Percentiles rank a stretch among this genome's conserved stretches.
phyloP scores from a whole-genome alignment of 2,797 vertebrate genomes.

The Hafferia zeledoni region DNA sequence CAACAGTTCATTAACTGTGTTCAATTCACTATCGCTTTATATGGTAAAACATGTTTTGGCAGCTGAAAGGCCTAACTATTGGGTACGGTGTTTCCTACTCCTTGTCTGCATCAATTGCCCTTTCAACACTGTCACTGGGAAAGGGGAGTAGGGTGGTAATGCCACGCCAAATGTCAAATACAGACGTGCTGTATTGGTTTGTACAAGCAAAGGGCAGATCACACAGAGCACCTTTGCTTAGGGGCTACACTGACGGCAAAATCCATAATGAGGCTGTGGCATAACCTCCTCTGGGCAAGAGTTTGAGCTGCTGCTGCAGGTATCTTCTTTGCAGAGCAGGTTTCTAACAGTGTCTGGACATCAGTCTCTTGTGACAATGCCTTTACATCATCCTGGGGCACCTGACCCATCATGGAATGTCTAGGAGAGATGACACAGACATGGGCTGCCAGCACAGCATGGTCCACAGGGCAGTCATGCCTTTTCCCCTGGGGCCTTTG shows the following conservation, averaged over 20 bases:
- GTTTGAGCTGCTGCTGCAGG: not conserved
- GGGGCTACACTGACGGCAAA: not conserved
- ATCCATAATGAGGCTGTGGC: not conserved
- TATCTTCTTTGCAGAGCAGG: not conserved
- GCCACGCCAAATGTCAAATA: conserved; percentile 39
- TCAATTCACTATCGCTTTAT: not conserved
- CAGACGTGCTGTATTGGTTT: conserved; percentile 10
- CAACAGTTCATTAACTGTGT: not conserved
- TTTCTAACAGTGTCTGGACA: not conserved
- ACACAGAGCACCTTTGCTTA: not conserved
- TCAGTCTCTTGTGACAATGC: not conserved
- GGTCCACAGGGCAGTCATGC: not conserved
- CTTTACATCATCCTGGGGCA: not conserved
- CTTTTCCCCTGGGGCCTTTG: not conserved
- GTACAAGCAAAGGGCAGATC: conserved; percentile 39
- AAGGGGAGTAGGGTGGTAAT: not conserved
- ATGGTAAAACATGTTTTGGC: not conserved
- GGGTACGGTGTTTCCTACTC: not conserved
- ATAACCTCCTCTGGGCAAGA: not conserved
- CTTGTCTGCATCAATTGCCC: not conserved
- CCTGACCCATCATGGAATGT: not conserved
- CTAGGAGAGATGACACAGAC: not conserved
- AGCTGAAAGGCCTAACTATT: not conserved
- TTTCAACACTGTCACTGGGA: not conserved
- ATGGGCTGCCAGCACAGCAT: not conserved